Evolutionary conservation across 2,797 vertebrate species (phyloP), one percentile per base, ranked within the genome.

Genomic region (Philypnodon macrostomus): DNA sequence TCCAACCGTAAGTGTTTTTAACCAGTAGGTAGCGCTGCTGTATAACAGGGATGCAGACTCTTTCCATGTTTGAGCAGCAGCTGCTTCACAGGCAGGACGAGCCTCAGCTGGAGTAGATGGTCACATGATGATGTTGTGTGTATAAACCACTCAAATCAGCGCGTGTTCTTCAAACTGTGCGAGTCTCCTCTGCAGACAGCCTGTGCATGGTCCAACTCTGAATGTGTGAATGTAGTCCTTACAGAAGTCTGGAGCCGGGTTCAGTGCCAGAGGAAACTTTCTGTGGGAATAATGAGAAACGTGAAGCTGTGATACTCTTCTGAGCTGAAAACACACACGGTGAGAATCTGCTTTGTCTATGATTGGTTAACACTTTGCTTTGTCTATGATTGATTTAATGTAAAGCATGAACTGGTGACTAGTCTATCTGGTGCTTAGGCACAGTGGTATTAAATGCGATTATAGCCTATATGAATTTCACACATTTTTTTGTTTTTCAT

Each of bases 101-200:
- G 34, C 63, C 34, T 47, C 57, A 68, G 60, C 76, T 64, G 61
- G 50, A 57, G 50, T 30, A 49, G 40, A 57, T 37, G 68, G 70
- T 77, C 79, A 83, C 79, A 29, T 84, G 79, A 79, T 63, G 47
- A 53, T 80, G 69, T 63, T 74, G 70, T 51, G 61, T 38, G 47
- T 75, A 63, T 80, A 78, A 26, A 78, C 15, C 45, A 18, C 67
- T 53, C 40, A 75, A 53, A 63, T 64, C 27, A 21, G 17, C 3
- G 45, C 36, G 3, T 26, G 57, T 11, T 18, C 45, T 36, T 4
- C 42, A 73, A n/a, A n/a, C n/a, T n/a, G n/a, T n/a, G n/a, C n/a
- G n/a, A n/a, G 60, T 24, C 27, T 23, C 3, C 13, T 35, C 4
- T 50, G 42, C 26, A 45, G 32, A 7, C 21, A 4, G 12, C 4